Base-by-base conservation (phyloP, 35 echinoderm and acorn worm species). In the Hemicentrotus pulcherrimus region DNA sequence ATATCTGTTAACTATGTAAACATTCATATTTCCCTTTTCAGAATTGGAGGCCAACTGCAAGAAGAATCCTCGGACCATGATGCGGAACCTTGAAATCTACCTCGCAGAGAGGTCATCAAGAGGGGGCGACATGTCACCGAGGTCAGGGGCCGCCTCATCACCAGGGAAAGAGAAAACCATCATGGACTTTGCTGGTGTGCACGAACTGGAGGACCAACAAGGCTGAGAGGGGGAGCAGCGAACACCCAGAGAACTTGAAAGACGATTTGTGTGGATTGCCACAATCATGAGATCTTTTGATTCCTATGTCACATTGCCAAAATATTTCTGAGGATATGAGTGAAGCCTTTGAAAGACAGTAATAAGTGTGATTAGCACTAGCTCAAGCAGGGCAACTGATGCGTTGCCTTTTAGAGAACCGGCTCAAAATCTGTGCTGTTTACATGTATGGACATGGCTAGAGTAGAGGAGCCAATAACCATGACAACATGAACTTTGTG, bases 171-270 rank as follows among this genome's bases (percentile, higher is more conserved):
- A 46, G 1, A 91, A 95, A 9, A 87, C 95, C 16, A 92, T 46
- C 52, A 86, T 97, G 86, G 96, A 86, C 28, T 97, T 97, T 95
- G 95, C 95, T 24, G 97, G 97, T 19, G 97, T 97, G 22, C 97
- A 97, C 94, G 97, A 97, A 91, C 91, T 97, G 28, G 95, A 96
- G 11, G 94, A 93, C 48, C n/a, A 47, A 48, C 16, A 47, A 55
- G 91, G 91, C 45, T 93, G 91, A 93, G 28, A 1, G 88, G 11
- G 0, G 32, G 88, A 47, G 86, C 7, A 86, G 86, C 50, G 12
- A 71, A 71, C 28, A 24, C 18, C 7, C 65, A 78, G 22, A 24
- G 28, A 8, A 78, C 4, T n/a, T 22, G 22, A 78, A 78, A 78
- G 65, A 78, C 24, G 28, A 78, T 28, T 78, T 78, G 19, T 22